Evolutionary conservation across 53 echinoderm and acorn worm genomes (phyloP).

Genomic region (Crossaster papposus): DNA sequence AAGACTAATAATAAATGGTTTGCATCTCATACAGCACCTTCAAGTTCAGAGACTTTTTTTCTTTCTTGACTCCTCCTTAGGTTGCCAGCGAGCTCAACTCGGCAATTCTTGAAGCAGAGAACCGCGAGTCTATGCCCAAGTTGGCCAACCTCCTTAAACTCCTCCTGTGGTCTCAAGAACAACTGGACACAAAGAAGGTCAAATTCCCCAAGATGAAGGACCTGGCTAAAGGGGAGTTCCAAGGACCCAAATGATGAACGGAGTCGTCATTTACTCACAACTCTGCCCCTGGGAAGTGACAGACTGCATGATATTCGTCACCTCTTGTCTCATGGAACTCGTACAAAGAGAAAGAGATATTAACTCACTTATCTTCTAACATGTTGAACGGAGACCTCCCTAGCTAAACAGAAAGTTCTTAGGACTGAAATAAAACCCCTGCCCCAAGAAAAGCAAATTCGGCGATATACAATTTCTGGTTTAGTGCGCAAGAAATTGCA

Average conservation of each 20-base stretch:
- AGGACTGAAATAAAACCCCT: no score
- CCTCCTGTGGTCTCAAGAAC: slow-evolving; percentile 97
- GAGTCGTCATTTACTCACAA: not conserved
- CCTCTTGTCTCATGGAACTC: no score
- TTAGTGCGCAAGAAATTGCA: no score
- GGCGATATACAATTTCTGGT: no score
- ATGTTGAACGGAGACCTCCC: no score
- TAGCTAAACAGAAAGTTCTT: no score
- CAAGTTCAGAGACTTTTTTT: not conserved
- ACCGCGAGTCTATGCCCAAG: slow-evolving; percentile 89
- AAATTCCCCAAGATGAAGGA: slow-evolving; percentile 97
- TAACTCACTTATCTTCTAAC: no score
- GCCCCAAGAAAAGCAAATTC: no score
- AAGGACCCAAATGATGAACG: slow-evolving; percentile 71
- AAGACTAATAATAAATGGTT: no score
- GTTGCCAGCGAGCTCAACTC: slow-evolving; percentile 98
- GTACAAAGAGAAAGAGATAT: no score
- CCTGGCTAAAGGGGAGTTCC: slow-evolving; percentile 84
- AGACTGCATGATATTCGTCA: not conserved
- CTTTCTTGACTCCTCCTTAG: slow-evolving; percentile 66
- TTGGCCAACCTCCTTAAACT: slow-evolving; percentile 92
- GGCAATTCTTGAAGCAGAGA: slow-evolving; percentile 95
- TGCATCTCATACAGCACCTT: not conserved
- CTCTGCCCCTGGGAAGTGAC: not conserved
- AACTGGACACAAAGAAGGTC: slow-evolving; percentile 89